These are phyloP conservation scores for Sinonovacula constricta DNA, from an alignment of 1,140 invertebrate genomes.

Conservation along the genomic window DNA sequence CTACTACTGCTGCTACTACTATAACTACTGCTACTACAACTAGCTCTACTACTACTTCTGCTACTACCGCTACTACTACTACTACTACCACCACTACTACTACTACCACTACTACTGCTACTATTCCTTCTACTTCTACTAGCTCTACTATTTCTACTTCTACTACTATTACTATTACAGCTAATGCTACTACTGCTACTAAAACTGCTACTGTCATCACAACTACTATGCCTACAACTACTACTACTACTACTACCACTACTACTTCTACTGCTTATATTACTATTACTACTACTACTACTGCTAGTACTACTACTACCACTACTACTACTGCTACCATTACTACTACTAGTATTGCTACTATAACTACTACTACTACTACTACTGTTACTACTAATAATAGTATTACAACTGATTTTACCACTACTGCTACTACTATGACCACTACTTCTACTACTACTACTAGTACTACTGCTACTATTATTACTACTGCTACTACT, in stretches of 20 bases:
- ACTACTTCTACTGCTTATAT: not conserved
- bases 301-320: not conserved
- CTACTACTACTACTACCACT: constrained; percentile 17
- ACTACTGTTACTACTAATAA: too few species aligned
- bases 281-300: not conserved
- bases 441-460: too few species aligned
- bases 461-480: too few species aligned
- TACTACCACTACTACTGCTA: constrained; percentile 20
- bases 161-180: constrained; percentile 10
- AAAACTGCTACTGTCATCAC: constrained; percentile 11
- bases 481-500: too few species aligned
- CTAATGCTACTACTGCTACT: constrained; percentile 24
- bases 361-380: not conserved
- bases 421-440: too few species aligned
- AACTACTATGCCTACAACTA: not conserved
- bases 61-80: constrained; percentile 24
- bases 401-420: too few species aligned
- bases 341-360: not conserved
- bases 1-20: constrained; percentile 15
- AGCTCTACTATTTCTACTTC: not conserved
- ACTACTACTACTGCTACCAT: not conserved
- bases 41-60: constrained; percentile 15
- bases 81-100: constrained; percentile 10
- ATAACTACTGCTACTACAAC: constrained; percentile 10
- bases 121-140: constrained; percentile 2